These are phyloP conservation scores for Salminus brasiliensis DNA, from an alignment of 2,113 vertebrate species.

Conservation along the genomic window DNA sequence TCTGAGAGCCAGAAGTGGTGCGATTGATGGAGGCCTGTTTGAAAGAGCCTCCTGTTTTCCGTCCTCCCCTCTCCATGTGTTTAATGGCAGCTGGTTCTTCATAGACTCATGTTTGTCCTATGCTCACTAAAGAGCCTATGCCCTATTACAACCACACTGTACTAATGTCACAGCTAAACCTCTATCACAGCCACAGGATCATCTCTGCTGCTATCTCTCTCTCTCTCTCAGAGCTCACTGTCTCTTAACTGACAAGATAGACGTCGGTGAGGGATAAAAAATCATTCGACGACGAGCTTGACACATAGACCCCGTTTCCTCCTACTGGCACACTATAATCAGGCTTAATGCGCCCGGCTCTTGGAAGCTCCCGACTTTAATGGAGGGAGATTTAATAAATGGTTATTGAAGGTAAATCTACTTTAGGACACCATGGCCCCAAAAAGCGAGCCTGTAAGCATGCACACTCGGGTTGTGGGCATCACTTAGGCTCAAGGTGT, in stretches of 20 bases:
- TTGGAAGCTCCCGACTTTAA: conserved; percentile 85
- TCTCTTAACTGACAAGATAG: conserved; percentile 67
- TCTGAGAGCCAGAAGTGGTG: conserved; percentile 88
- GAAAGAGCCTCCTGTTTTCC: conserved; percentile 81
- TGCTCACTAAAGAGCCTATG: neutral
- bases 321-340: conserved; percentile 84
- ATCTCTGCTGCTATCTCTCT: conserved; percentile 40
- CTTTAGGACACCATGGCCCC: conserved; percentile 82
- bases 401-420: conserved; percentile 98
- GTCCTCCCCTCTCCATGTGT: conserved; percentile 68
- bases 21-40: conserved; percentile 90
- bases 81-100: conserved; percentile 29
- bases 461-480: conserved; percentile 64
- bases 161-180: neutral
- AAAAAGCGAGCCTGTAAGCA: conserved; percentile 72
- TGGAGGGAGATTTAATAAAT: conserved; percentile 99
- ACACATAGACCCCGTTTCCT: conserved; percentile 73
- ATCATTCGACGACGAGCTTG: conserved; percentile 77
- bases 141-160: neutral
- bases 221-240: conserved; percentile 52
- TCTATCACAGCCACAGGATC: conserved; percentile 20
- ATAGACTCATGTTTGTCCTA: conserved; percentile 19
- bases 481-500: conserved; percentile 56
- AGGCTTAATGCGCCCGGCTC: conserved; percentile 90
- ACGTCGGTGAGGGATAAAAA: conserved; percentile 65